These are phyloP conservation scores for Pseudorhiza aurosa DNA, from an alignment of 30 jellyfish, hydroid and myxozoan genomes.

Conservation along the genomic window DNA sequence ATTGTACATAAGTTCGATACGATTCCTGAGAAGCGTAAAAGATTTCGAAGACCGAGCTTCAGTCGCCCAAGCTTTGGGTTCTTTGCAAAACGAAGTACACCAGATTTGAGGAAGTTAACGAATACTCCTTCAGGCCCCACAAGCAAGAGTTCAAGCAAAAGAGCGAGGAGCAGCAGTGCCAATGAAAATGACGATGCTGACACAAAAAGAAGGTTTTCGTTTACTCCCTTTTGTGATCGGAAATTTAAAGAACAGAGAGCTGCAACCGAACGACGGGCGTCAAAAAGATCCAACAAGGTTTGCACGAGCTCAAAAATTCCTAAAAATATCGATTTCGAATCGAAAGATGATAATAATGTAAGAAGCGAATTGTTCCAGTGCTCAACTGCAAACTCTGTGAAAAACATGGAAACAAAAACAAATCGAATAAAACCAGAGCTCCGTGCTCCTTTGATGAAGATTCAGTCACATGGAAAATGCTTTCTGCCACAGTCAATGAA, in stretches of 20 bases:
- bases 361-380: slow-evolving; percentile 3
- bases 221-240: slow-evolving; percentile 64
- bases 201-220: slow-evolving; percentile 54
- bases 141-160: slow-evolving; percentile 7
- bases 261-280: slow-evolving; percentile 37
- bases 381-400: background rate
- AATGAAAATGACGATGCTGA: slow-evolving; percentile 22
- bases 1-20: slow-evolving; percentile 19
- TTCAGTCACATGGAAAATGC: slow-evolving; percentile 31
- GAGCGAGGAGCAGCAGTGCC: slow-evolving; percentile 57
- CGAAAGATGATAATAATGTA: background rate
- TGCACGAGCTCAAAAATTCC: slow-evolving; percentile 13
- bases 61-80: slow-evolving; percentile 71
- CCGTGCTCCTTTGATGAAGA: slow-evolving; percentile 65
- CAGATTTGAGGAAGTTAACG: slow-evolving; percentile 49
- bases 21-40: slow-evolving; percentile 23
- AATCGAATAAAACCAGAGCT: slow-evolving; percentile 34
- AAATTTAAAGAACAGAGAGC: slow-evolving; percentile 34
- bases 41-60: slow-evolving; percentile 73
- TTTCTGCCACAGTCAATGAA: slow-evolving; percentile 7
- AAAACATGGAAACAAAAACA: background rate
- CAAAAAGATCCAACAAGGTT: slow-evolving; percentile 47
- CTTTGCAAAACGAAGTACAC: slow-evolving; percentile 68
- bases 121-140: slow-evolving; percentile 35
- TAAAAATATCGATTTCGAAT: background rate